Evolutionary conservation across 2,113 vertebrate species (phyloP).

Genomic region (Neogale vison): DNA sequence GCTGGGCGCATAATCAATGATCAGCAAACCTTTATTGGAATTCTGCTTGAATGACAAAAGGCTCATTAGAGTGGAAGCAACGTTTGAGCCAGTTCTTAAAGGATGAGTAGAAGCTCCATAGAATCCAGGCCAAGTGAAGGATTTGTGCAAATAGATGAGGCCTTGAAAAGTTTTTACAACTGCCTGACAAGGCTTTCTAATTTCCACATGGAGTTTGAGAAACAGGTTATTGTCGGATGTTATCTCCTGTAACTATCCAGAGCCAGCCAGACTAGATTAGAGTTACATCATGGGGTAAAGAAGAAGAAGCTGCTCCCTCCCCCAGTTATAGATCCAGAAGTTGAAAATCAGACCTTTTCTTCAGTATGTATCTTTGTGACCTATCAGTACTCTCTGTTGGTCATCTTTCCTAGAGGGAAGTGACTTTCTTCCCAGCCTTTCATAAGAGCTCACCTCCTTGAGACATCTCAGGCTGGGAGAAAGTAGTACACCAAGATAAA

Average conservation of each 20-base stretch:
- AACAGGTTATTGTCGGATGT: background rate
- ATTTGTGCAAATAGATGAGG: slow-evolving; percentile 11
- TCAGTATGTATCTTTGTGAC: background rate
- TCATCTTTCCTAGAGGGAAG: background rate
- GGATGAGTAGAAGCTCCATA: background rate
- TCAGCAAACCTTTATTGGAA: background rate
- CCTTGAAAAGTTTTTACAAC: background rate
- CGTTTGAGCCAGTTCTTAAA: slow-evolving; percentile 33
- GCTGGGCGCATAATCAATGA: background rate
- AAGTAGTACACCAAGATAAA: background rate
- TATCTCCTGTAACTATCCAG: background rate
- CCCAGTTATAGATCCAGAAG: background rate
- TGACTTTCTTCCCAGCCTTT: background rate
- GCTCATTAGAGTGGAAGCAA: background rate
- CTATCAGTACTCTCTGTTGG: background rate
- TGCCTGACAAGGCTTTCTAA: background rate
- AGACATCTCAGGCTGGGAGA: background rate
- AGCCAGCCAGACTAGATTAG: background rate
- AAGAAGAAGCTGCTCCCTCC: background rate
- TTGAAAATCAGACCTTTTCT: slow-evolving; percentile 20
- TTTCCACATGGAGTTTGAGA: background rate
- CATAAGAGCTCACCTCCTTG: background rate
- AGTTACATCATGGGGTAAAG: background rate
- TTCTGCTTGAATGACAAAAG: slow-evolving; percentile 24
- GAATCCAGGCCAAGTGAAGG: background rate